Evolutionary conservation across 2,113 vertebrate genomes (phyloP), one percentile per base, ranked within the genome.

Genomic region (Abramis brama): DNA sequence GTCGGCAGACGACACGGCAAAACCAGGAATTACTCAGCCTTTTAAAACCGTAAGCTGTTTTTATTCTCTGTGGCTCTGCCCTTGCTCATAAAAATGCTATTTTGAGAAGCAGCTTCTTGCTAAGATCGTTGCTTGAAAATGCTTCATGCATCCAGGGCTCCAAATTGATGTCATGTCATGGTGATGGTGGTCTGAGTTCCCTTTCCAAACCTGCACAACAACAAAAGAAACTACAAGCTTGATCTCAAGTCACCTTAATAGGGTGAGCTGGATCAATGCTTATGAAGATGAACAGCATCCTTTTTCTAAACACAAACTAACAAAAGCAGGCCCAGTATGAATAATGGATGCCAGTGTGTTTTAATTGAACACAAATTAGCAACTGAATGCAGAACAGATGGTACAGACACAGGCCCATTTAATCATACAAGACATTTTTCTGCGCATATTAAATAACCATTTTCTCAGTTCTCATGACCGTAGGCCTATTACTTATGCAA

Each of bases 341-440:
- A 90, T 89, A 89, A 90, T 87, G 75, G 83, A 89, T 85, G 79
- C 36, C 62, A 83, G 36, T 88, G 64, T 79, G 79, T 88, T 89
- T 88, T 88, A 80, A 86, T 80, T 81, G 68, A 85, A 62, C 68
- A 71, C 27, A 76, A 88, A 91, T 88, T 84, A 88, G 83, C 85
- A 86, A 87, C 64, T 89, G 83, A 88, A 89, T 91, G 76, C 82
- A 60, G 77, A 84, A 79, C 85, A 88, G 80, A 82, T 89, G 90
- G 80, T 43, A 21, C 60, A 64, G 33, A 73, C 75, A 77, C 76
- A 88, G 30, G 45, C 27, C 45, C 30, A 84, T 88, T 83, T 86
- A 83, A 52, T 87, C 79, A 84, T 55, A 60, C 74, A 78, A 36
- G 52, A 82, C 55, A 47, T 50, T 79, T 59, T 81, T 55, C 27